A percentile compares a stretch with the other conserved stretches of the same genome.
Evolutionary conservation across 2,888 invertebrate genomes (phyloP).

Genomic region (Graphium colonna): DNA sequence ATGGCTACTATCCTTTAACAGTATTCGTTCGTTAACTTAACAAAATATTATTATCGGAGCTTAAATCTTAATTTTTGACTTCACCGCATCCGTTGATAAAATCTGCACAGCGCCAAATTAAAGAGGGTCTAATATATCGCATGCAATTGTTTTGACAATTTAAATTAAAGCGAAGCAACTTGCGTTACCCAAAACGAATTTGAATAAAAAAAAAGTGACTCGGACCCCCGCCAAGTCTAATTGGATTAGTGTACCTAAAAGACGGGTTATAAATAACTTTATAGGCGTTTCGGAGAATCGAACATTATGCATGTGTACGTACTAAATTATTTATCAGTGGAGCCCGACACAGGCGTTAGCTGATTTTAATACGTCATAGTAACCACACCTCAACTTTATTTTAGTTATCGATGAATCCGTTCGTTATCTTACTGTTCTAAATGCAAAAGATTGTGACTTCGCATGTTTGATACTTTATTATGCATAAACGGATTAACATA

Average conservation of each 20-base stretch:
- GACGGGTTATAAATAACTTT: conserved; percentile 24
- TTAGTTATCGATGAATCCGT: no score
- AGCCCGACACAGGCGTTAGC: neutral
- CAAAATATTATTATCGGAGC: no score
- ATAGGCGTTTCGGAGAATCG: conserved; percentile 24
- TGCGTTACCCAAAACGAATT: conserved; percentile 17
- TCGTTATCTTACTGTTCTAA: no score
- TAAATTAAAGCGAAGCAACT: conserved; percentile 20
- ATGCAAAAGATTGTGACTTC: no score
- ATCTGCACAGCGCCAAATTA: conserved; percentile 16
- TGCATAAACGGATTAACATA: no score
- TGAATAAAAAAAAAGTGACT: no score
- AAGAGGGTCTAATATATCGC: conserved; percentile 11
- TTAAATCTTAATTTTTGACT: no score
- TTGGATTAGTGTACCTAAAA: conserved; percentile 23
- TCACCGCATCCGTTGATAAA: conserved; percentile 14
- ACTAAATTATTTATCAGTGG: conserved; percentile 3
- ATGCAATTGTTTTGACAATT: conserved; percentile 23
- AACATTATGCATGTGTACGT: conserved; percentile 8
- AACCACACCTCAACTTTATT: no score
- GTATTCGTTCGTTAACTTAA: no score
- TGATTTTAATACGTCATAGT: no score
- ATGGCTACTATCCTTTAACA: no score
- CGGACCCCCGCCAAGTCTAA: conserved; percentile 23
- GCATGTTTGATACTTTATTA: no score